A percentile compares a stretch with the other conserved stretches of the same genome.
These are phyloP conservation scores for Rhabdomys pumilio DNA, from an alignment of 2,797 vertebrate species.

Conservation along the genomic window DNA sequence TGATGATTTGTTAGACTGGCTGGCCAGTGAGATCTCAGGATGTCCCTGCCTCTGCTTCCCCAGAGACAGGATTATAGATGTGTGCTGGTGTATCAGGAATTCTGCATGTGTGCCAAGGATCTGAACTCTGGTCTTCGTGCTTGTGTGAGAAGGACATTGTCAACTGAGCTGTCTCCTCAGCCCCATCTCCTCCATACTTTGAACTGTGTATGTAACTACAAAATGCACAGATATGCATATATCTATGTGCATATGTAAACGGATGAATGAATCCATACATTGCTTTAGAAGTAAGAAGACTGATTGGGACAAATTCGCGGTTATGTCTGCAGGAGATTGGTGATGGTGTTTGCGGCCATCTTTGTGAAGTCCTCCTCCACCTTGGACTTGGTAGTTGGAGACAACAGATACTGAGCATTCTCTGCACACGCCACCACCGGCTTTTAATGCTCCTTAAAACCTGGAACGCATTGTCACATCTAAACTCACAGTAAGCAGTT, in stretches of 20 bases:
- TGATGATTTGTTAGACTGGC: not conserved
- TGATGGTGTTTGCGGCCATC: not conserved
- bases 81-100: not conserved
- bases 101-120: not conserved
- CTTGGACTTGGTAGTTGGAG: not conserved
- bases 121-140: not conserved
- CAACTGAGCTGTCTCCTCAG: not conserved
- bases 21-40: too few species aligned
- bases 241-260: not conserved
- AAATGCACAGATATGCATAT: not conserved
- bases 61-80: not conserved
- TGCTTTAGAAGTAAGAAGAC: not conserved
- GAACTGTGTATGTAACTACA: not conserved
- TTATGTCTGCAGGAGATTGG: not conserved
- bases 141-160: not conserved
- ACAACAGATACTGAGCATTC: not conserved
- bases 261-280: not conserved
- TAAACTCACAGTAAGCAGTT: conserved; percentile 25
- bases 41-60: not conserved
- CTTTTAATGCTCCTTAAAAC: conserved; percentile 60
- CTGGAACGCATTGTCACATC: not conserved
- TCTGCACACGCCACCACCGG: not conserved
- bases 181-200: not conserved
- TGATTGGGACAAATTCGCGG: not conserved
- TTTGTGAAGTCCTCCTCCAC: not conserved